Conservation (phyloP, 2,888 invertebrate genomes). For the Cephus nigrinus region DNA sequence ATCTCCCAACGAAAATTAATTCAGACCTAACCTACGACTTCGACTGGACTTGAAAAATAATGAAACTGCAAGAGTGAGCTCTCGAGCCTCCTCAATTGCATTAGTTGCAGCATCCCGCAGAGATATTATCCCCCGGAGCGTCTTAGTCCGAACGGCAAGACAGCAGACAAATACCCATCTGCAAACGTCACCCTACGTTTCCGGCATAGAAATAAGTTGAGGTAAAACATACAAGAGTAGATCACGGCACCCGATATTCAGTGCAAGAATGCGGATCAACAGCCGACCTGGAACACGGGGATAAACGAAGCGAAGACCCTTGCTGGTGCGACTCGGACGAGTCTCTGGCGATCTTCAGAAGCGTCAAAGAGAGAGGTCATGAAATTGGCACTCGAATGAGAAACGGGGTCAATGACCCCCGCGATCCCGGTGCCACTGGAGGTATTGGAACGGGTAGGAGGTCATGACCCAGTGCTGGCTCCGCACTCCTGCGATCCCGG, state of each 20-base stretch:
- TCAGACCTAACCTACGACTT: not conserved
- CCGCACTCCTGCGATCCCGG: conserved; percentile 33
- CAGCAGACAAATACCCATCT: not conserved
- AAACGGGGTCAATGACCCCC: conserved; percentile 50
- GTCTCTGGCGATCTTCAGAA: not conserved
- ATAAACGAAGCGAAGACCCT: not conserved
- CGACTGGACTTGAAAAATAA: not conserved
- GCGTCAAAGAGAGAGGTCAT: not conserved
- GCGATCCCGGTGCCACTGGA: conserved; percentile 10
- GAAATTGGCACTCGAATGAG: conserved; percentile 23
- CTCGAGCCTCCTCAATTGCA: not conserved
- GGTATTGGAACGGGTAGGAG: conserved; percentile 40
- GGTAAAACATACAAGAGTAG: not conserved
- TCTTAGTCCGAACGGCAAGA: not conserved
- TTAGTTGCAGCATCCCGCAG: not conserved
- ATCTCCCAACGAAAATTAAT: not conserved
- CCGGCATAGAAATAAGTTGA: not conserved
- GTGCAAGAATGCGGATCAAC: not conserved
- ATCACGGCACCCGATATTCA: not conserved
- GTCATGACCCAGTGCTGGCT: conserved; percentile 46
- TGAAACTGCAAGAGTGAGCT: not conserved
- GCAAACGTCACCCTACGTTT: no score
- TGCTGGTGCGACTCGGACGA: not conserved
- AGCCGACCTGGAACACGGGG: not conserved
- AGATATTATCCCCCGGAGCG: not conserved